Conservation (phyloP, 2,113 vertebrate genomes). For the Phrynocephalus versicolor region DNA sequence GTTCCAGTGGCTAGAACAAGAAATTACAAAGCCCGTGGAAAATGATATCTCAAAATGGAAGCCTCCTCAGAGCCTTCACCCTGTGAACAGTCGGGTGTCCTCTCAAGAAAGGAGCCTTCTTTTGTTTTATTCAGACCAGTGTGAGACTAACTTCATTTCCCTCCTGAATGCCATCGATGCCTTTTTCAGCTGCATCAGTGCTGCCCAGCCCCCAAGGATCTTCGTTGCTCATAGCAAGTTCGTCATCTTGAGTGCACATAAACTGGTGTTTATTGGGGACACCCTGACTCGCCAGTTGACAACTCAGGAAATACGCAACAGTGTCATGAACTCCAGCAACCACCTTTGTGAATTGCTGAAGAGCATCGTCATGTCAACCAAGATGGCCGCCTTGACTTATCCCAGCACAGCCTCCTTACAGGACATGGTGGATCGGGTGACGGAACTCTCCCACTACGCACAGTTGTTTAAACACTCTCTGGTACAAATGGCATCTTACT, state of each 20-base stretch:
- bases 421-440: constrained; percentile 93
- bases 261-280: constrained; percentile 97
- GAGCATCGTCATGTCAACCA: constrained; percentile 88
- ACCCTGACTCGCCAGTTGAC: constrained; percentile 87
- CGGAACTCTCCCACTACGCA: constrained; percentile 85
- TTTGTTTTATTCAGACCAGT: constrained; percentile 91
- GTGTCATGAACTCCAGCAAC: constrained; percentile 93
- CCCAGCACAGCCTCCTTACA: constrained; percentile 88
- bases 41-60: constrained; percentile 94
- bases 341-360: constrained; percentile 93
- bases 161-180: constrained; percentile 92
- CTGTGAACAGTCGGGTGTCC: constrained; percentile 61
- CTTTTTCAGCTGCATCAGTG: constrained; percentile 87
- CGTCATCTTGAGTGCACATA: constrained; percentile 95
- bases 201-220: constrained; percentile 91
- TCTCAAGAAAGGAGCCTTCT: constrained; percentile 87
- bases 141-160: constrained; percentile 89
- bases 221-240: constrained; percentile 98
- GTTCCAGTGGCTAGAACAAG: constrained; percentile 92
- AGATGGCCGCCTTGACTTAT: constrained; percentile 90
- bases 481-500: constrained; percentile 84
- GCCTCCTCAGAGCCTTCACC: constrained; percentile 75
- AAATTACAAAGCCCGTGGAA: constrained; percentile 92
- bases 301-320: constrained; percentile 83
- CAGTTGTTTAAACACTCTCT: constrained; percentile 91